phyloP scores from a whole-genome alignment of 2,888 invertebrate genomes.

The Gonocerus acuteangulatus region DNA sequence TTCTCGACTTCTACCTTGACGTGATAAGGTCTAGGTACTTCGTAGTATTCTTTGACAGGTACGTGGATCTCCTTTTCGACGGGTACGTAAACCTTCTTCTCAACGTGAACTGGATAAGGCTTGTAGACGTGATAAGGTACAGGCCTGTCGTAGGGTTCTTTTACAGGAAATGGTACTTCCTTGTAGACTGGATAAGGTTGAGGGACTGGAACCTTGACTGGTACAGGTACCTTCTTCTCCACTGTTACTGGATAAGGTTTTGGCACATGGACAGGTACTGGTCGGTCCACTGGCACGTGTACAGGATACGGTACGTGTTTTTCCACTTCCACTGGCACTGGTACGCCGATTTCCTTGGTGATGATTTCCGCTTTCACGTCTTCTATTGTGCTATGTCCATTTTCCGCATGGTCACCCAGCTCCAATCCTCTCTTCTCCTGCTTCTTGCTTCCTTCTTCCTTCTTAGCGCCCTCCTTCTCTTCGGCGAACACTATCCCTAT shows the following conservation, averaged over 20 bases:
- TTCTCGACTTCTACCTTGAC: slow-evolving; percentile 31
- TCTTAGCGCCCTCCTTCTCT: not conserved
- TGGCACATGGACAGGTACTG: slow-evolving; percentile 38
- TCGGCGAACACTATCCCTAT: slow-evolving; percentile 4
- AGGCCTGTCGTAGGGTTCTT: slow-evolving; percentile 37
- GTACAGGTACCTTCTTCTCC: slow-evolving; percentile 38
- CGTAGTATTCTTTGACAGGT: slow-evolving; percentile 30
- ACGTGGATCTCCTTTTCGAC: slow-evolving; percentile 27
- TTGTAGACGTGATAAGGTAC: slow-evolving; percentile 37
- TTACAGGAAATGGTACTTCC: slow-evolving; percentile 36
- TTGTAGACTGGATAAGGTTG: slow-evolving; percentile 39
- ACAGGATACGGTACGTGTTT: slow-evolving; percentile 34
- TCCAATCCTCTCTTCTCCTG: not conserved
- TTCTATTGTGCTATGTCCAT: not conserved
- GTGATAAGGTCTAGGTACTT: slow-evolving; percentile 31
- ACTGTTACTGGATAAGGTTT: slow-evolving; percentile 39
- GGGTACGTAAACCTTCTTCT: slow-evolving; percentile 29
- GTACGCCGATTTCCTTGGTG: slow-evolving; percentile 27
- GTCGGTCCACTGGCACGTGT: slow-evolving; percentile 37
- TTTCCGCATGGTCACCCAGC: not conserved
- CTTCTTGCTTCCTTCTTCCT: not conserved
- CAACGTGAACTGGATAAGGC: slow-evolving; percentile 35
- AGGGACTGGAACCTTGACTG: slow-evolving; percentile 38
- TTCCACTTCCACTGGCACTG: slow-evolving; percentile 27
- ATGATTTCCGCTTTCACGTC: slow-evolving; percentile 26